Conservation (phyloP, 2,797 vertebrate species). For the Sebastes minor region DNA sequence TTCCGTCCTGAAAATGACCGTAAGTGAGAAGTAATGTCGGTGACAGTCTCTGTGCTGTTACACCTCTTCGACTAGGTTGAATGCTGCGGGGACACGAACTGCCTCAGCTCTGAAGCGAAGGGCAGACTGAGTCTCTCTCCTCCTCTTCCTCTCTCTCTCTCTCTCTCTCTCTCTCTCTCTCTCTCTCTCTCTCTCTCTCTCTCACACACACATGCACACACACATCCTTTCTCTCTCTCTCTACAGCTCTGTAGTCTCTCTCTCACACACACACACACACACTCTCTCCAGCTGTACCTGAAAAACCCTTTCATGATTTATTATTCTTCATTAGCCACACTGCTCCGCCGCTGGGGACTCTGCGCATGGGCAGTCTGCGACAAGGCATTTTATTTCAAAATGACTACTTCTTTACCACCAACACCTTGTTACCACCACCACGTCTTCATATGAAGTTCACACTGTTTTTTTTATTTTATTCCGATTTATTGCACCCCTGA, state of each 20-base stretch:
- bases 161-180: constrained; percentile 52
- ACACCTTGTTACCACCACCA: constrained; percentile 51
- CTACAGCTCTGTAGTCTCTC: constrained; percentile 34
- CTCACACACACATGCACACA: constrained; percentile 25
- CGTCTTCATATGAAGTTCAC: constrained; percentile 44
- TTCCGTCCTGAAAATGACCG: constrained; percentile 71
- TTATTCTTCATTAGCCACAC: constrained; percentile 89
- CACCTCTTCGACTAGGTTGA: constrained; percentile 77
- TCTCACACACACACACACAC: constrained; percentile 25
- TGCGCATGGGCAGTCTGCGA: constrained; percentile 83
- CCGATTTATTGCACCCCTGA: neutral
- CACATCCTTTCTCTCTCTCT: constrained; percentile 44
- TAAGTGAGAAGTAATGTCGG: constrained; percentile 71
- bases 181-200: constrained; percentile 35
- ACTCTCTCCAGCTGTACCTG: constrained; percentile 72
- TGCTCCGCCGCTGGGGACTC: constrained; percentile 81
- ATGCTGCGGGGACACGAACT: constrained; percentile 87
- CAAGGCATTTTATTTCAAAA: constrained; percentile 80
- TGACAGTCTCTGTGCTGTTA: constrained; percentile 75
- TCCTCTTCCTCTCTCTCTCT: constrained; percentile 69
- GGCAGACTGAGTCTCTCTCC: constrained; percentile 80
- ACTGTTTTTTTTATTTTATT: neutral
- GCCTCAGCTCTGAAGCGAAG: constrained; percentile 85
- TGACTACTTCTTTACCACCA: constrained; percentile 63
- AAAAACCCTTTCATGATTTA: constrained; percentile 86